A percentile compares a stretch with the other conserved stretches of the same genome.
phyloP scores from a whole-genome alignment of 2,888 invertebrate genomes.

The Meandrusa payeni region DNA sequence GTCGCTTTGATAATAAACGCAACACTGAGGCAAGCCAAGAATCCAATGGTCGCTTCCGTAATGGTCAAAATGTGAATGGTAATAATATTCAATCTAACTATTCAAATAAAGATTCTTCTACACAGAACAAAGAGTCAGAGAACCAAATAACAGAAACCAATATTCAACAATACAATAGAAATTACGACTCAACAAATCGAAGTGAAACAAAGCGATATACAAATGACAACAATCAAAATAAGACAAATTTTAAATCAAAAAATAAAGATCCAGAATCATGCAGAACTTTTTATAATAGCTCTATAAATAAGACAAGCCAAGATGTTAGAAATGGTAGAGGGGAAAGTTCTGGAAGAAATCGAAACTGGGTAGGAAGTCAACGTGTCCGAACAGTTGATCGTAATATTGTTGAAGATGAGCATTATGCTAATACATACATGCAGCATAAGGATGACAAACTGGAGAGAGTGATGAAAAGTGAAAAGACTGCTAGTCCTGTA shows the following conservation, averaged over 20 bases:
- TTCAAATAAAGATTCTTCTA: constrained; percentile 28
- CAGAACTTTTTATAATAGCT: constrained; percentile 67
- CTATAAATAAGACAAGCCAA: constrained; percentile 56
- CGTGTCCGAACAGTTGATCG: constrained; percentile 51
- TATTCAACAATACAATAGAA: constrained; percentile 30
- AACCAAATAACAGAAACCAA: constrained; percentile 26
- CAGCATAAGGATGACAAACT: constrained; percentile 48
- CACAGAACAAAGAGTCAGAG: constrained; percentile 26
- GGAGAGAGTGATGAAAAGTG: constrained; percentile 33
- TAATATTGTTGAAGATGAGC: constrained; percentile 60
- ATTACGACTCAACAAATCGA: constrained; percentile 29
- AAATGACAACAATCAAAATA: constrained; percentile 39
- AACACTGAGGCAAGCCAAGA: constrained; percentile 33
- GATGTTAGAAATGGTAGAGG: constrained; percentile 57
- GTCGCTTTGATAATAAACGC: constrained; percentile 31
- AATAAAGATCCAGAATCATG: constrained; percentile 55
- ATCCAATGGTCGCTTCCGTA: constrained; percentile 26
- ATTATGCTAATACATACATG: constrained; percentile 61
- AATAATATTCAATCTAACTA: constrained; percentile 31
- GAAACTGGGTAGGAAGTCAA: constrained; percentile 60
- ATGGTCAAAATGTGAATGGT: constrained; percentile 33
- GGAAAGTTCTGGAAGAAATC: constrained; percentile 47
- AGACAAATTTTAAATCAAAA: constrained; percentile 51
- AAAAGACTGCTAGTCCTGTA: constrained; percentile 48
- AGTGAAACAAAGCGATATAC: constrained; percentile 19